phyloP scores from a whole-genome alignment of 1,140 invertebrate genomes.

The Thaumetopoea pityocampa region DNA sequence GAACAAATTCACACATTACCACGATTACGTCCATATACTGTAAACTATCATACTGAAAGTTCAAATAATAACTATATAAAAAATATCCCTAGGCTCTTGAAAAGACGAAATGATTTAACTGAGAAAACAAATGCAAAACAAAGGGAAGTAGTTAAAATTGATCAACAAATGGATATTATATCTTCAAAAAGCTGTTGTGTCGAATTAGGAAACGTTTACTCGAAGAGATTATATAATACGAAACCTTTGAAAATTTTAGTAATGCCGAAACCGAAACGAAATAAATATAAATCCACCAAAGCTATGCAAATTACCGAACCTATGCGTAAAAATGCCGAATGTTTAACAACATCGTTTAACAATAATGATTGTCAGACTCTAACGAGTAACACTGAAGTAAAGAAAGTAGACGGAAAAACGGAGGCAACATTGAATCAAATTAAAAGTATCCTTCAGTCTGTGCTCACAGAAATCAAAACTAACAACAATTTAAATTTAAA shows the following conservation, averaged over 20 bases:
- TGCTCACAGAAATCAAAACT: conserved; percentile 50
- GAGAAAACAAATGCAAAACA: conserved; percentile 8
- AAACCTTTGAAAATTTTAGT: conserved; percentile 10
- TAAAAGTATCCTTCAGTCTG: conserved; percentile 53
- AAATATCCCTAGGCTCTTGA: conserved; percentile 1
- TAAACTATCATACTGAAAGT: conserved; percentile 16
- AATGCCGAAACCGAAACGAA: not conserved
- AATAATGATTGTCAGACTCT: conserved; percentile 29
- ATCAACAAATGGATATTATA: conserved; percentile 12
- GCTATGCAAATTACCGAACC: not conserved
- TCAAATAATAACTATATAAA: conserved; percentile 1
- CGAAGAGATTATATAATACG: conserved; percentile 21
- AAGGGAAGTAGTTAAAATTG: conserved; percentile 7
- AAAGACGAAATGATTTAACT: conserved; percentile 7
- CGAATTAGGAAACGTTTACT: conserved; percentile 37
- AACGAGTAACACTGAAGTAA: conserved; percentile 16
- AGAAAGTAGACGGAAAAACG: conserved; percentile 33
- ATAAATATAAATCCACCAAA: not conserved
- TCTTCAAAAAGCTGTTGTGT: conserved; percentile 33
- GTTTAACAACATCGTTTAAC: conserved; percentile 27
- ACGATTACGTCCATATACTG: conserved; percentile 11
- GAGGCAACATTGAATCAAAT: conserved; percentile 54
- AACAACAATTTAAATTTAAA: conserved; percentile 29
- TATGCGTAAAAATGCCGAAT: conserved; percentile 33
- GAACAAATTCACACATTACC: conserved; percentile 24